phyloP scores from a whole-genome alignment of 2,113 vertebrate genomes.

The Eleginops maclovinus region DNA sequence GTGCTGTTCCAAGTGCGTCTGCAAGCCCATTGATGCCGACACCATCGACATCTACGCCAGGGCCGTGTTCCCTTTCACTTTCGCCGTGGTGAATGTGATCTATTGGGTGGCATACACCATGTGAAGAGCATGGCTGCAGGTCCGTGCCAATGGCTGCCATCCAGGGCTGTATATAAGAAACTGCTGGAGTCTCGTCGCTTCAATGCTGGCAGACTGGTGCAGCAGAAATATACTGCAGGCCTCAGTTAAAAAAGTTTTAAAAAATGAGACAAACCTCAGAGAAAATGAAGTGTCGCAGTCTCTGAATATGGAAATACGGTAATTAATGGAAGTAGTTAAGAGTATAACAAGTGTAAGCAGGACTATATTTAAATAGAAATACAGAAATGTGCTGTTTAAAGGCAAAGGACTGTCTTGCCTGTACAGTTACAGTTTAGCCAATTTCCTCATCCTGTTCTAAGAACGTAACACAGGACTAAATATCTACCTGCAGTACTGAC shows the following conservation, averaged over 20 bases:
- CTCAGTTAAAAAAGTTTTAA: constrained; percentile 21
- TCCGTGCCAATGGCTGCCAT: constrained; percentile 28
- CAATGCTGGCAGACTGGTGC: constrained; percentile 52
- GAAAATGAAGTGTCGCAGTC: constrained; percentile 29
- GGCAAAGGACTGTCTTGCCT: constrained; percentile 34
- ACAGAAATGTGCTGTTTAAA: constrained; percentile 31
- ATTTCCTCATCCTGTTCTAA: constrained; percentile 22
- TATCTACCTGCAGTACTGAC: constrained; percentile 21
- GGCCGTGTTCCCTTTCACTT: constrained; percentile 95
- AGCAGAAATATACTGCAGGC: constrained; percentile 43
- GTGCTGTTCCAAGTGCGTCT: constrained; percentile 88
- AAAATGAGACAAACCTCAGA: constrained; percentile 16
- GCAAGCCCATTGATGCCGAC: constrained; percentile 95
- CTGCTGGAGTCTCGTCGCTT: constrained; percentile 62
- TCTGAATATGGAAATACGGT: constrained; percentile 53
- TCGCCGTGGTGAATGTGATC: constrained; percentile 95
- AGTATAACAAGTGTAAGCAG: constrained; percentile 47
- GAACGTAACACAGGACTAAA: constrained; percentile 19
- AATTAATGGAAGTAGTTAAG: constrained; percentile 50
- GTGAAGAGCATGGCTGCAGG: constrained; percentile 75
- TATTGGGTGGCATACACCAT: constrained; percentile 98
- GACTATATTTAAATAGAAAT: constrained; percentile 44
- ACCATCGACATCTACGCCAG: constrained; percentile 97
- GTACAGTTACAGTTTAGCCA: constrained; percentile 22
- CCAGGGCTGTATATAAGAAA: constrained; percentile 66